Evolutionary conservation across 2,113 vertebrate species (phyloP), one percentile per base, ranked within the genome.

Genomic region (Pica pica): DNA sequence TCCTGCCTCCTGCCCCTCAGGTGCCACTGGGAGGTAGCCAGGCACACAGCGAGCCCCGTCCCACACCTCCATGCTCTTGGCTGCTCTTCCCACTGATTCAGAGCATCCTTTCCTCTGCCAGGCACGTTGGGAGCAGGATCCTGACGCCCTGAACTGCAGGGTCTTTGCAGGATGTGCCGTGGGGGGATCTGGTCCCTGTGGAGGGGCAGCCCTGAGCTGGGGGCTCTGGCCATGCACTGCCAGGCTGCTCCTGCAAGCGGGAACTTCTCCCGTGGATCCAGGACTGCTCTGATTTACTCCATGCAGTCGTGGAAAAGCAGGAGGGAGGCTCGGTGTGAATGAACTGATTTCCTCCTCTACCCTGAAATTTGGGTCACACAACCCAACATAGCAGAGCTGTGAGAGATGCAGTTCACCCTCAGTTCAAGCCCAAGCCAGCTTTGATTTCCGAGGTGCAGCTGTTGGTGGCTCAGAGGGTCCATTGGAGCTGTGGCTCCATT

Each of bases 351-450:
- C 93, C 55, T 87, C 67, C 50, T 61, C 78, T 64, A 49, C 46
- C 91, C 70, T 47, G 93, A 82, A 88, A 91, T 95, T 49, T 91
- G 93, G 87, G 95, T 95, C 94, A 88, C 24, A 0, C 68, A 37
- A 67, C 24, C 85, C 59, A 41, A 2, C 46, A 28, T 1, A 50
- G 46, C 94, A 53, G 94, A 74, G 78, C 89, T 57, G 74, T 1
- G 78, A 30, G 28, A 44, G 82, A 30, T 50, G 75, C 3, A 28
- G 64, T 46, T 83, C 78, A 30, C 11, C 31, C 52, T 71, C 2
- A 2, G n/a, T 39, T 83, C 71, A 30, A 91, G 70, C 73, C 65
- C 50, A 2, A 44, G 70, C 49, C 57, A 24, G 85, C 47, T 89
- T 52, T 90, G 47, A 21, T 71, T 96, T 67, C 64, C 2, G 8